Evolutionary conservation across 2,113 vertebrate genomes (phyloP), one percentile per base, ranked within the genome.

Genomic region (Sceloporus undulatus): DNA sequence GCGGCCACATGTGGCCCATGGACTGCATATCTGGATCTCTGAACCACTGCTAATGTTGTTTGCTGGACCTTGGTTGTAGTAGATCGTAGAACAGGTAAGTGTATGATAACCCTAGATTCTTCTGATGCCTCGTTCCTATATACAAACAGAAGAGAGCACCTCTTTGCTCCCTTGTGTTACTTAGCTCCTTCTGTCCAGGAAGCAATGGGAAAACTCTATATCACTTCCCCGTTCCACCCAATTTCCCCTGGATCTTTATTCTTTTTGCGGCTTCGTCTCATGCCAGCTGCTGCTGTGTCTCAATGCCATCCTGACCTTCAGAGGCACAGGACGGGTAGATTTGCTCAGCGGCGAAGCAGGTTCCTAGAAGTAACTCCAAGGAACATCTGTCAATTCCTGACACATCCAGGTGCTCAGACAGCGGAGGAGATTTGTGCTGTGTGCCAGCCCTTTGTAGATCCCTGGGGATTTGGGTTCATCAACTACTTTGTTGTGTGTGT

Each of bases 351-450:
- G 42, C 73, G 85, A 81, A 89, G 68, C 76, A 85, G 23, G 65
- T 85, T 78, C 73, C 85, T 78, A 23, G 79, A 87, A 87, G 68
- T 34, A 59, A 79, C 27, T 29, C 19, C 7, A 7, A 85, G 85
- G n/a, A 85, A 81, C 68, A 87, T 90, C 88, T 9, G 0, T 88
- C 2, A 5, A 77, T 56, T 70, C 77, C 52, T 0, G 0, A 4
- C 81, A 79, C 71, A 11, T 82, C 85, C 88, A 88, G 89, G 88
- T 87, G 90, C 59, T 40, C 85, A 70, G 56, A 10, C 86, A 78
- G 90, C 82, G 80, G 65, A 82, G 80, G 62, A 34, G 34, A 34
- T 34, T 25, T 70, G 89, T 8, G 0, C 4, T 0, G 65, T 89
- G 82, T 87, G 14, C 34, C 25, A 62, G 9, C 27, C 9, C 1